Base-by-base conservation (phyloP, 2,797 vertebrate species). In the Spondyliosoma cantharus region DNA sequence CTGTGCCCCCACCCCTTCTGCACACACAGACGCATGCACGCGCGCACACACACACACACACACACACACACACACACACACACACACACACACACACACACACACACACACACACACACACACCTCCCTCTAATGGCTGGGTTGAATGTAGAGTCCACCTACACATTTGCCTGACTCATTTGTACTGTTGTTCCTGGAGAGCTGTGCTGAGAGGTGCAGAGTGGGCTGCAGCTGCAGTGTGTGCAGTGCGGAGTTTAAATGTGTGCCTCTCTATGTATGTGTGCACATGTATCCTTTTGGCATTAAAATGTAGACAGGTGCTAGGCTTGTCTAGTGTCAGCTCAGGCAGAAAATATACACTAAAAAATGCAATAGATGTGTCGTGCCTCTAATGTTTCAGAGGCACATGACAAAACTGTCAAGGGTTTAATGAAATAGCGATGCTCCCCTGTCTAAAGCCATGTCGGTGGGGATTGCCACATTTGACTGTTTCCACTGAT, bases 151-250 rank as follows among this genome's bases (percentile, higher is more conserved):
- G 82, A 86, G 82, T 86, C 90, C 89, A 86, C 90, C 90, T 90
- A 92, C 87, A 88, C 87, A 80, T 82, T 89, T 72, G 58, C 69
- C 86, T 90, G 87, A 90, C 85, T 91, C 90, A 89, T 87, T 84
- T 83, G 83, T 88, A 56, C 86, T 79, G 69, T 56, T 74, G 80
- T 81, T 86, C 74, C 80, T 77, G 77, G 65, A 86, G 87, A 84
- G 79, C 82, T 37, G 42, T 1, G 17, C 69, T 54, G 52, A 82
- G 84, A 83, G 86, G 67, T 81, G 83, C 86, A 80, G 81, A 87
- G 87, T 90, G 89, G 85, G 87, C 81, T 84, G 65, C 83, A 88
- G 81, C 83, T 82, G 76, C 69, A 62, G 56, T 77, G 72, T 74
- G 2, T 65, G 65, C 25, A 0, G 62, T 52, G 60, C 67, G 29